A percentile compares a stretch with the other conserved stretches of the same genome.
Evolutionary conservation across 2,888 invertebrate genomes (phyloP).

Genomic region (Andrena bucephala): DNA sequence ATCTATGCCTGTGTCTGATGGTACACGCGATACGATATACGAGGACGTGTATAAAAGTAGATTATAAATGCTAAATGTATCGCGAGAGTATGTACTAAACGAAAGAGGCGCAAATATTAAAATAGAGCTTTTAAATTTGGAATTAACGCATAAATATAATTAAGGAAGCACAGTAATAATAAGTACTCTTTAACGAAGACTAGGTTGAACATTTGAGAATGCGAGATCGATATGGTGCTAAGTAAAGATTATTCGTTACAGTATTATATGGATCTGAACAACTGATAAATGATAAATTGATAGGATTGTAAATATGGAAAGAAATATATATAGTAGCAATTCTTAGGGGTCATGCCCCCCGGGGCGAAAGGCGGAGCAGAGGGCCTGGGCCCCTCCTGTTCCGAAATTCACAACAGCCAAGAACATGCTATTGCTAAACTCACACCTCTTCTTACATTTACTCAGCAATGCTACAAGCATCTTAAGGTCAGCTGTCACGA

Average conservation of each 20-base stretch:
- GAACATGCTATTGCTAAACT: constrained; percentile 75
- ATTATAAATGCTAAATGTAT: constrained; percentile 26
- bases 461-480: constrained; percentile 83
- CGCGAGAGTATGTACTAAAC: constrained; percentile 2
- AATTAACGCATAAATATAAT: constrained; percentile 45
- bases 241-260: constrained; percentile 64
- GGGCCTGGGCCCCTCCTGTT: constrained; percentile 82
- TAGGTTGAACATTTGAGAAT: constrained; percentile 44
- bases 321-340: constrained; percentile 64
- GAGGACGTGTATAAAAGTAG: constrained; percentile 20
- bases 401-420: constrained; percentile 80
- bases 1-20: constrained; percentile 19
- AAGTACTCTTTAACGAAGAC: constrained; percentile 29
- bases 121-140: constrained; percentile 45
- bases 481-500: constrained; percentile 82
- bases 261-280: constrained; percentile 62
- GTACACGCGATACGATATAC: constrained; percentile 34
- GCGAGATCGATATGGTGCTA: constrained; percentile 50
- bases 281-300: constrained; percentile 60
- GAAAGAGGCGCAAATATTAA: constrained; percentile 14
- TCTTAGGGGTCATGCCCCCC: constrained; percentile 82
- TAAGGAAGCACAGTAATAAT: constrained; percentile 36
- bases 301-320: constrained; percentile 70
- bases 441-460: constrained; percentile 73
- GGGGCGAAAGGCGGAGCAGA: constrained; percentile 82